These are phyloP conservation scores for Ophthalmolycus amberensis DNA, from an alignment of 2,113 vertebrate species.

Conservation along the genomic window DNA sequence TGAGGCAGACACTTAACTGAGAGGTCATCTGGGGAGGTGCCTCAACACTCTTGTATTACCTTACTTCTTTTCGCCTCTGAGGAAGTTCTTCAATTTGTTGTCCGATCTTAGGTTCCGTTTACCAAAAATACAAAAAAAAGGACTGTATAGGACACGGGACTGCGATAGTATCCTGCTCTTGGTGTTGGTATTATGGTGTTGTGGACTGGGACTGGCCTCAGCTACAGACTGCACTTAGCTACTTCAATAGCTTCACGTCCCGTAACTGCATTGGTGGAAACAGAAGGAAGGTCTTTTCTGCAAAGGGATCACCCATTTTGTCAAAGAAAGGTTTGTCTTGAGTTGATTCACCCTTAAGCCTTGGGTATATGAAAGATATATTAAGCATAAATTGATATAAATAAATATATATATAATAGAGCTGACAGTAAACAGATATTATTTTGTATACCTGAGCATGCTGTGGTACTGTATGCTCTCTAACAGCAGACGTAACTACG, in stretches of 20 bases:
- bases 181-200: conserved; percentile 10
- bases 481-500: conserved; percentile 71
- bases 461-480: conserved; percentile 74
- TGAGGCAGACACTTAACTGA: background rate
- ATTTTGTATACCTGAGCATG: conserved; percentile 83
- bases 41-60: conserved; percentile 42
- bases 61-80: background rate
- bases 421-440: conserved; percentile 67
- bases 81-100: conserved; percentile 9
- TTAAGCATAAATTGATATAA: conserved; percentile 61
- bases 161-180: conserved; percentile 28
- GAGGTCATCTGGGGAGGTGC: conserved; percentile 15
- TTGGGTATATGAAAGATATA: conserved; percentile 73
- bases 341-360: conserved; percentile 77
- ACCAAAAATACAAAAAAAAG: conserved; percentile 29
- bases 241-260: conserved; percentile 76
- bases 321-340: conserved; percentile 64
- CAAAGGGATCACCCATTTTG: conserved; percentile 53
- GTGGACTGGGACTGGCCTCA: conserved; percentile 62
- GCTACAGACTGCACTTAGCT: conserved; percentile 67
- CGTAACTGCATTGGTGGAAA: conserved; percentile 71
- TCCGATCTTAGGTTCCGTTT: background rate
- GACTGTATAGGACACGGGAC: conserved; percentile 1
- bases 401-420: conserved; percentile 53
- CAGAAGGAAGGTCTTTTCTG: conserved; percentile 43